Evolutionary conservation across 1,140 invertebrate genomes (phyloP), one percentile per base, ranked within the genome.

Genomic region (Drosophila repleta): DNA sequence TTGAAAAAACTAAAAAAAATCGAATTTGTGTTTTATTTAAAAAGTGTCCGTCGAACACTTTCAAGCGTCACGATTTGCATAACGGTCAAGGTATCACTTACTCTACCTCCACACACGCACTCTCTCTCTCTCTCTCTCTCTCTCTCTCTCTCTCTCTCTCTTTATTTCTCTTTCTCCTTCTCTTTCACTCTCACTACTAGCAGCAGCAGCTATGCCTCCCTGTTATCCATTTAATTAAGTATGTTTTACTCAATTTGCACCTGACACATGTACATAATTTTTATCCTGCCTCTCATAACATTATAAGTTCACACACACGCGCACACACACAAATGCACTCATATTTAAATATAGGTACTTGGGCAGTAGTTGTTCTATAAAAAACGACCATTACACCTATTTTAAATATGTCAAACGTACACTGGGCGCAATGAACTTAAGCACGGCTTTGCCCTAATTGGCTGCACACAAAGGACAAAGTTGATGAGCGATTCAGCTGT

Each of bases 1-100:
- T 57, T 69, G 72, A 69, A 83, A 72, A 68, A 66, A 57, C 29
- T 24, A 52, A 29, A 51, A 56, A 53, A 51, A 67, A 6, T 21
- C 48, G 61, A 26, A 71, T 69, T 72, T 80, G 76, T 77, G 76
- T 84, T 74, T 77, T 76, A 83, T 79, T 85, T 77, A 18, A 43
- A 13, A 57, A n/a, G 18, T 17, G 63, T 55, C 13, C 29, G 13
- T 57, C 72, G 72, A 60, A 57, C 53, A 70, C 82, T 87, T 87
- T 87, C 82, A 87, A 87, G 82, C 81, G 82, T 84, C 64, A 70
- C 76, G 60, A 62, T 26, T 62, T 49, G 51, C 57, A 45, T 46
- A 75, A 53, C 15, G 52, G 65, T 85, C 11, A 67, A 68, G 69
- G 70, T 70, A 26, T 66, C 49, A 45, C 35, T 21, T 32, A 3